Base-by-base conservation (phyloP, 2,888 invertebrate species). In the Drosophila stalkeri region DNA sequence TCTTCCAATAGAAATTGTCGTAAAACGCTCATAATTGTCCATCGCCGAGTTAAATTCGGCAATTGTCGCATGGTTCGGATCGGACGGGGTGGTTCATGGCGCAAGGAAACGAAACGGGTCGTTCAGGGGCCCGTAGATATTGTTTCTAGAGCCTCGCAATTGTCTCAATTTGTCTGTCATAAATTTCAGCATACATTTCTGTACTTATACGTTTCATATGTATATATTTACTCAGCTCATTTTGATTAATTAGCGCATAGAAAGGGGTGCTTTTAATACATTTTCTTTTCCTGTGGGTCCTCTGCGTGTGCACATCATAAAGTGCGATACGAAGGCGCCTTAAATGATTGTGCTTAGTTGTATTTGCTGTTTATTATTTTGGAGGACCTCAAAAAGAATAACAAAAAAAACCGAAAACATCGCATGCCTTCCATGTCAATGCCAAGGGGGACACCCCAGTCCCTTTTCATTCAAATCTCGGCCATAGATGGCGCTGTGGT, bases 11-110 rank as follows among this genome's bases (percentile, higher is more conserved):
- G 65, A 77, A 89, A 90, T 75, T 68, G 86, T 86, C 90, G 87
- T 91, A 91, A 91, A 91, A 92, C 67, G 75, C 76, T 83, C 82
- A 91, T 91, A 91, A 92, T 92, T 91, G 91, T 86, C 74, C 89
- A 91, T 77, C 92, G 90, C 81, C 88, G 92, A 91, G 88, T 92
- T 86, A 92, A 92, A 91, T 91, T 90, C 83, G 86, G 67, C 80
- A 89, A 84, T 86, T 90, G 84, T 77, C 39, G 63, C 23, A 62
- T 51, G 63, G 55, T 41, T 49, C 55, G 54, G 46, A 51, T 46
- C 49, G 59, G 33, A 33, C n/a, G 31, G 31, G 23, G 51, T 49
- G 66, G 64, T 12, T 60, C 37, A 49, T 7, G 18, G 16, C 23
- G 47, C 64, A 37, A 23, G n/a, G 27, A 47, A 59, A n/a, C 11